phyloP scores from a whole-genome alignment of 1,140 invertebrate genomes.

The Apis dorsata region DNA sequence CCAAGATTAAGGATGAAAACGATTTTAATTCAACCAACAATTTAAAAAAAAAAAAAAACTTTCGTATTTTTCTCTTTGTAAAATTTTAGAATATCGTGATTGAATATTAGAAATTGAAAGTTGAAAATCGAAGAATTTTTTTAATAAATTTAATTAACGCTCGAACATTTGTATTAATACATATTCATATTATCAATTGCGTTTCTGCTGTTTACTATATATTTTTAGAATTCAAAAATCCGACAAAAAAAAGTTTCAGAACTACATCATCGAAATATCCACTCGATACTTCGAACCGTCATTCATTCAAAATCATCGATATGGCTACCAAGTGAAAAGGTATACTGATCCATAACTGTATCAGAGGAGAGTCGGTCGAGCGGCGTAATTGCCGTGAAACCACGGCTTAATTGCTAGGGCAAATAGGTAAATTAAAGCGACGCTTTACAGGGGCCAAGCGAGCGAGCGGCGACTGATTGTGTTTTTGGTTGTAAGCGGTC shows the following conservation, averaged over 20 bases:
- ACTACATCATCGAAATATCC: too few relatives aligned
- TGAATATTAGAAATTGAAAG: background rate
- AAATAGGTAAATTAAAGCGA: constrained; percentile 70
- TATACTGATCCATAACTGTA: constrained; percentile 21
- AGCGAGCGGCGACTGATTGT: constrained; percentile 64
- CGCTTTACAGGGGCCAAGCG: constrained; percentile 59
- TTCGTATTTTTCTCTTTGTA: background rate
- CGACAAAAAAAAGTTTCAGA: too few relatives aligned
- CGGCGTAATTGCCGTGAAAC: constrained; percentile 69
- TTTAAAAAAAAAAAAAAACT: background rate
- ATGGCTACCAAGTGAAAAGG: background rate
- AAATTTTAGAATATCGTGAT: background rate
- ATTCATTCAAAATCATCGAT: constrained; percentile 19
- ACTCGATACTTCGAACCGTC: too few relatives aligned
- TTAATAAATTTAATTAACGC: too few relatives aligned
- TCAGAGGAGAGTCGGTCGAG: constrained; percentile 44
- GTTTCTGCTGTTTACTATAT: too few relatives aligned
- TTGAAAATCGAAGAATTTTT: too few relatives aligned
- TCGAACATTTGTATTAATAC: too few relatives aligned
- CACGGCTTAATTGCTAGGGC: constrained; percentile 66
- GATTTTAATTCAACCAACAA: background rate
- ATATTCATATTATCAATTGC: background rate
- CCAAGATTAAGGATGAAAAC: background rate
- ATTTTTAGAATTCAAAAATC: too few relatives aligned
- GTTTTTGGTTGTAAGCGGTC: constrained; percentile 67